A percentile compares a stretch with the other conserved stretches of the same genome.
Evolutionary conservation across 2,113 vertebrate species (phyloP).

Genomic region (Anguilla rostrata): DNA sequence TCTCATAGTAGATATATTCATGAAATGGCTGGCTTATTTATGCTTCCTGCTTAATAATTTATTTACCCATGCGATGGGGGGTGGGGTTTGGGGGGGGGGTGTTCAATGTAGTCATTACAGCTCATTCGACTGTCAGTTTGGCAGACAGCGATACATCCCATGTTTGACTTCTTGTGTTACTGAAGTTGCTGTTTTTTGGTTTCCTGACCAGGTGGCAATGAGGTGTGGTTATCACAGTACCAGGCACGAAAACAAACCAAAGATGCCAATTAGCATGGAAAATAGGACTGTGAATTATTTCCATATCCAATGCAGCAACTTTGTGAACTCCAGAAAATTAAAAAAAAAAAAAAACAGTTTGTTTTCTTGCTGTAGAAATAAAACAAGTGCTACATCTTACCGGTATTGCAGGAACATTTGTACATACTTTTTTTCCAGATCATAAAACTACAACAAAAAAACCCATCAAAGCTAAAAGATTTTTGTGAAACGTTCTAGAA

Average conservation of each 20-base stretch:
- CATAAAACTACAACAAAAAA: slow-evolving; percentile 13
- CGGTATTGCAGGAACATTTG: background rate
- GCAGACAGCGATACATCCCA: background rate
- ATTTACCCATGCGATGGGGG: slow-evolving; percentile 5
- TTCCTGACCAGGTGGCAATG: slow-evolving; percentile 8
- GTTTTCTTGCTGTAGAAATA: background rate
- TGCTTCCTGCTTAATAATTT: slow-evolving; percentile 16
- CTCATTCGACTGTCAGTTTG: background rate
- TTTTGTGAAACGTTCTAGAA: background rate
- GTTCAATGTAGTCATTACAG: background rate
- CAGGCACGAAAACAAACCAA: background rate
- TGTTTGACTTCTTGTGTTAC: slow-evolving; percentile 1
- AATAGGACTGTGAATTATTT: background rate
- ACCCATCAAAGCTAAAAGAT: background rate
- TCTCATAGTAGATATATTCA: slow-evolving; percentile 21
- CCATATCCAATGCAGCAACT: background rate
- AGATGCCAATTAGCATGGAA: slow-evolving; percentile 5
- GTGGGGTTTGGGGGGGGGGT: too few relatives aligned
- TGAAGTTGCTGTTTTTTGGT: background rate
- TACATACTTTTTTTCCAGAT: background rate
- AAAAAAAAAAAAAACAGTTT: background rate
- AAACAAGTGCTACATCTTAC: background rate
- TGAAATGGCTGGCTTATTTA: slow-evolving; percentile 22
- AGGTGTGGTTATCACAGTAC: slow-evolving; percentile 2
- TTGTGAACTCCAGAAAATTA: background rate